Evolutionary conservation across 2,797 vertebrate genomes (phyloP).

Genomic region (Hylomyscus alleni): DNA sequence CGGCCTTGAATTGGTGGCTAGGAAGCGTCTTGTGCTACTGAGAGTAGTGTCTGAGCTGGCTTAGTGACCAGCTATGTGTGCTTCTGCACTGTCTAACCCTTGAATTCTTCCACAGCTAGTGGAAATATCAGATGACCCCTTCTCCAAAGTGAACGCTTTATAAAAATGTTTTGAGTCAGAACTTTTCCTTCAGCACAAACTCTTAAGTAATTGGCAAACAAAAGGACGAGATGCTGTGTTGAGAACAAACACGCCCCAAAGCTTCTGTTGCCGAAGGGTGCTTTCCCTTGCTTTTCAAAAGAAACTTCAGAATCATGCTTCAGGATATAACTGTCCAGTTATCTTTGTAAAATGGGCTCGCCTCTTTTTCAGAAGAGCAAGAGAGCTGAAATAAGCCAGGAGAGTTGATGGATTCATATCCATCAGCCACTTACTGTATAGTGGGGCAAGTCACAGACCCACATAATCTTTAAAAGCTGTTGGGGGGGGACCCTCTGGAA

Average conservation of each 20-base stretch:
- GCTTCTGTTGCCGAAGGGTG: slow-evolving; percentile 41
- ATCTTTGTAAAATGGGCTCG: not conserved
- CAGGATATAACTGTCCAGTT: slow-evolving; percentile 29
- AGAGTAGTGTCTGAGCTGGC: not conserved
- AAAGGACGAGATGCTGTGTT: slow-evolving; percentile 48
- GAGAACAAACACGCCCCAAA: slow-evolving; percentile 12
- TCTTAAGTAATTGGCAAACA: slow-evolving; percentile 69
- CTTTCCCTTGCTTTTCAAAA: slow-evolving; percentile 1
- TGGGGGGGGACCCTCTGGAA: not conserved
- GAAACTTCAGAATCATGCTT: not conserved
- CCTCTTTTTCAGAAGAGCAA: slow-evolving; percentile 57
- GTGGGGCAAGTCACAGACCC: not conserved
- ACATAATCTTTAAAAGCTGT: slow-evolving; percentile 44
- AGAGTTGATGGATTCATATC: not conserved
- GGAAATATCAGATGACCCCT: slow-evolving; percentile 26
- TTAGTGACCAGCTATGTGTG: slow-evolving; percentile 41
- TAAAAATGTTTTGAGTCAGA: slow-evolving; percentile 71
- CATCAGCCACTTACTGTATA: not conserved
- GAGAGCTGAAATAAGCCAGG: not conserved
- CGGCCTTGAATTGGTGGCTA: not conserved
- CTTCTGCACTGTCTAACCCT: not conserved
- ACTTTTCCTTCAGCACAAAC: slow-evolving; percentile 62
- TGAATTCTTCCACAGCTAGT: slow-evolving; percentile 54
- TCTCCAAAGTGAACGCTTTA: slow-evolving; percentile 52
- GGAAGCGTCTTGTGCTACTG: not conserved